Base-by-base conservation (phyloP, 2,113 vertebrate species). In the Thalassoma bifasciatum region DNA sequence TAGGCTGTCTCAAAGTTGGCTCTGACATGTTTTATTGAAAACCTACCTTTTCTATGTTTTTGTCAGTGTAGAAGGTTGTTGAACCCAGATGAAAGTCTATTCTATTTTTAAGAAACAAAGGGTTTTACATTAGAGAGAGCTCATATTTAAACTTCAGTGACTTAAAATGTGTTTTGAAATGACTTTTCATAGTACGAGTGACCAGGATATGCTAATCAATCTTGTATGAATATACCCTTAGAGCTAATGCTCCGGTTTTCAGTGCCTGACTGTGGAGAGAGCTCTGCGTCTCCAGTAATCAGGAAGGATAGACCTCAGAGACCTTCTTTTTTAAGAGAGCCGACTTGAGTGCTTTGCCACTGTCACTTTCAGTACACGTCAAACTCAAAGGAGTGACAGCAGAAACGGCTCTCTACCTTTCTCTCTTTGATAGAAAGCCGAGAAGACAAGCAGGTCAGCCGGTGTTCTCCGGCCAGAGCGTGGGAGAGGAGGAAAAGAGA, bases 361-460 rank as follows among this genome's bases (percentile, higher is more conserved):
- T 61, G 64, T 82, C 81, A 79, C 86, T 87, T 88, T 61, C 49
- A 74, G 79, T 83, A 12, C 72, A 63, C 17, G 34, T 89, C 79
- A 84, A 76, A 53, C 80, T 81, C 59, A 81, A 66, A 83, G 66
- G 50, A 74, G 57, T 53, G 46, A 57, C 51, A 12, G 77, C 46
- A 58, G 74, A 58, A 66, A 46, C 44, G 44, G 37, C 5, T 60
- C 84, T 80, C 66, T 49, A 77, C 75, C 75, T 85, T 75, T 76
- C 30, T 50, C 3, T 66, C 66, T 86, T 87, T 89, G 88, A 92
- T 75, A 69, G 70, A 84, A 75, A 87, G 72, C 72, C 1, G 69
- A 77, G 81, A 85, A 72, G 90, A 89, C 89, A 90, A 81, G 81
- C 86, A 89, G 87, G 91, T 90, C 91, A 91, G 77, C 81, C 30